Conservation (phyloP, 1,140 invertebrate species). For the Ridgeia piscesae region DNA sequence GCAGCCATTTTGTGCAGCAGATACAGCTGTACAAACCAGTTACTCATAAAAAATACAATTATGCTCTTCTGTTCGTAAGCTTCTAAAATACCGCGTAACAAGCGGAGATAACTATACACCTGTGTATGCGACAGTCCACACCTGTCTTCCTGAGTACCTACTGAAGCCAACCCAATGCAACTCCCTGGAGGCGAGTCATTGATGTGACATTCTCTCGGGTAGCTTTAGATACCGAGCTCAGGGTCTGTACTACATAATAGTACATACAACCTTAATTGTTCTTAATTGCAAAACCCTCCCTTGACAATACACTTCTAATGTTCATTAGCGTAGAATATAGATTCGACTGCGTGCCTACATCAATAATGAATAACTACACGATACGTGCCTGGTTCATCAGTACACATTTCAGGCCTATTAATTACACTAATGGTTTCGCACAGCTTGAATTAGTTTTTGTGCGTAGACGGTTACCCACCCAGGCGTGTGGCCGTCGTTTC, state of each 20-base stretch:
- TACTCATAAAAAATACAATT: too few relatives aligned
- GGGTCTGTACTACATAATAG: too few relatives aligned
- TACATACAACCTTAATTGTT: background rate
- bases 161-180: background rate
- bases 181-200: background rate
- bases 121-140: too few relatives aligned
- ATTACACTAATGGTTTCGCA: background rate
- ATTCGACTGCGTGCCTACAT: background rate
- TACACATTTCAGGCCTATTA: background rate
- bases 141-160: background rate
- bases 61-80: too few relatives aligned
- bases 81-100: too few relatives aligned
- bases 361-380: background rate
- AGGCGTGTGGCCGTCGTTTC: background rate
- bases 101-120: too few relatives aligned
- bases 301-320: background rate
- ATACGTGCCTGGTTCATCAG: background rate
- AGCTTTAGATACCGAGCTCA: too few relatives aligned
- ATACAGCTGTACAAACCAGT: too few relatives aligned
- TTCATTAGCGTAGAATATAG: background rate
- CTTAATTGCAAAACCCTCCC: background rate
- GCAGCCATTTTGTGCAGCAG: too few relatives aligned
- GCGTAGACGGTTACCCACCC: background rate
- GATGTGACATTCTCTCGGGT: background rate
- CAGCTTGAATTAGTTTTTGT: background rate